Base-by-base conservation (phyloP, 2,797 vertebrate genomes). In the Carapus acus region DNA sequence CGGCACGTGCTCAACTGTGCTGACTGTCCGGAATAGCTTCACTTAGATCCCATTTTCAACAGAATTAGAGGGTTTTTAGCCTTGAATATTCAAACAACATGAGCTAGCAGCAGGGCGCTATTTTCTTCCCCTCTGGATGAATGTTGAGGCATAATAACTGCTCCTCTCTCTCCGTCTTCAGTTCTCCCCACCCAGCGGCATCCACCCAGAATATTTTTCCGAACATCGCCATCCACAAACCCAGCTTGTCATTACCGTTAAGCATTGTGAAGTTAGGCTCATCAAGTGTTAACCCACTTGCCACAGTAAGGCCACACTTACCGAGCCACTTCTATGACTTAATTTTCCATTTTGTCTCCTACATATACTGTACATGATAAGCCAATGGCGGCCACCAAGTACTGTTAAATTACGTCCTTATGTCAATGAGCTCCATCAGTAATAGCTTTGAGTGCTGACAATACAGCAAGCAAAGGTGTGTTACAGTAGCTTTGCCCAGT, bases 61-160 rank as follows among this genome's bases (percentile, higher is more conserved):
- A 67, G 46, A 17, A n/a, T 45, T 13, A 34, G 7, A 53, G 56
- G 58, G 52, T 71, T 74, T 74, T 73, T 68, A 53, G 60, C 66
- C 61, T 67, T 74, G 64, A 74, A 68, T 73, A 69, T 76, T 79
- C 67, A 71, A 76, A 13, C 55, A 39, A 24, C 34, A 49, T 57
- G 33, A 33, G 53, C 49, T 46, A 73, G 58, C 67, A 71, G 44
- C 45, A 42, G 37, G 54, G 52, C 52, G 65, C 68, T 65, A 71
- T 68, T 70, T 67, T 46, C 21, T 34, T 67, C 62, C 58, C 67
- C 66, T 67, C 63, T 43, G 24, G 70, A 58, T 45, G 13, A 13
- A 43, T 52, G 17, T 49, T 13, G 31, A 33, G 31, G 9, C 68
- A 22, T 63, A 49, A 58, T 49, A 56, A 49, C 46, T 59, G 37